A percentile compares a stretch with the other conserved stretches of the same genome.
phyloP scores from a whole-genome alignment of 2,888 invertebrate species.

The Phymatocera aterrima region DNA sequence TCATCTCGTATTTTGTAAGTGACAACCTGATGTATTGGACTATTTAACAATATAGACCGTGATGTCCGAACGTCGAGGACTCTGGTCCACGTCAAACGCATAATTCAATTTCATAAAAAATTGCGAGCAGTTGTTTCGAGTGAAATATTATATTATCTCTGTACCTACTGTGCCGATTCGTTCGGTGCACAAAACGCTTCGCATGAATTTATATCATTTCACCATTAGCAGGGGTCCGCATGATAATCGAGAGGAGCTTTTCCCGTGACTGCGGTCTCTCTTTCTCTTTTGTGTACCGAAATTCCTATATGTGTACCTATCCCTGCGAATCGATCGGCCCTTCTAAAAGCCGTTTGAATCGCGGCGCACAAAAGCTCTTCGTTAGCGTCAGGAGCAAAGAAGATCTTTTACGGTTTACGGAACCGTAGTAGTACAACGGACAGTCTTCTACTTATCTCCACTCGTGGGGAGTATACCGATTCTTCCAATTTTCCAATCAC shows the following conservation, averaged over 20 bases:
- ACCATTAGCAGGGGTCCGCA: too few relatives aligned
- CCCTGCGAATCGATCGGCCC: neutral
- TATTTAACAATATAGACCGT: slow-evolving; percentile 31
- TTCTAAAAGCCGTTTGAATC: slow-evolving; percentile 11
- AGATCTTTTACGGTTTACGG: slow-evolving; percentile 22
- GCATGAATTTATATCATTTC: too few relatives aligned
- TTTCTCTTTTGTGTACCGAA: neutral
- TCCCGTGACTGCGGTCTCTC: neutral
- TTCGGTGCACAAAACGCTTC: too few relatives aligned
- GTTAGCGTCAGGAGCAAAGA: slow-evolving; percentile 20
- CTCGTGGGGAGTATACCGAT: neutral
- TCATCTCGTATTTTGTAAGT: slow-evolving; percentile 2
- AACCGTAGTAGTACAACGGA: neutral
- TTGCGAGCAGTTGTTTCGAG: neutral
- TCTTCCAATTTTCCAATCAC: slow-evolving; percentile 36
- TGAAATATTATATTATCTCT: neutral
- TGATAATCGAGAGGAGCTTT: too few relatives aligned
- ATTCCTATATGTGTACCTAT: neutral
- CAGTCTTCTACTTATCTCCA: neutral
- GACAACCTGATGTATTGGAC: neutral
- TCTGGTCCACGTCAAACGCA: slow-evolving; percentile 29
- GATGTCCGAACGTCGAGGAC: neutral
- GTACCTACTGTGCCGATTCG: neutral
- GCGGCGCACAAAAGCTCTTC: slow-evolving; percentile 13
- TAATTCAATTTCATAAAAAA: slow-evolving; percentile 23